phyloP scores from a whole-genome alignment of 2,888 invertebrate species.

The Danaus chrysippus region DNA sequence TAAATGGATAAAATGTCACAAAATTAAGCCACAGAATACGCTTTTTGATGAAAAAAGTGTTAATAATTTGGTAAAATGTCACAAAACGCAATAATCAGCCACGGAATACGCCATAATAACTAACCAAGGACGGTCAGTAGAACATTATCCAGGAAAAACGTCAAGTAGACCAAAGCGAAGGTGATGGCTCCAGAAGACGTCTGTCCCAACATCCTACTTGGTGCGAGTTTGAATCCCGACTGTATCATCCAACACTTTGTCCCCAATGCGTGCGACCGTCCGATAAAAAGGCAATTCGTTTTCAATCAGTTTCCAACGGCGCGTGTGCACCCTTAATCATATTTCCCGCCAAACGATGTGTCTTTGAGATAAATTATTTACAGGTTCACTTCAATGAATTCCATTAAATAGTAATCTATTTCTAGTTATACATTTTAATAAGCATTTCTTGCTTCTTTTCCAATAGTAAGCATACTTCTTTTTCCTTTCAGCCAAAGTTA shows the following conservation, averaged over 20 bases:
- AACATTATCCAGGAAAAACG: constrained; percentile 91
- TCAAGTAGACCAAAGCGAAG: constrained; percentile 80
- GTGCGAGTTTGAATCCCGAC: constrained; percentile 14
- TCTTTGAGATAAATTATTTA: constrained; percentile 24
- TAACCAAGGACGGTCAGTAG: constrained; percentile 93
- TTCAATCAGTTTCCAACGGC: constrained; percentile 53
- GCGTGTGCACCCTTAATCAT: constrained; percentile 49
- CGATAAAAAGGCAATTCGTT: constrained; percentile 49
- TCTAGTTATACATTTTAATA: too few species aligned
- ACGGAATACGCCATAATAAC: constrained; percentile 39
- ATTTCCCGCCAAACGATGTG: constrained; percentile 47
- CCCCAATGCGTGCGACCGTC: constrained; percentile 20
- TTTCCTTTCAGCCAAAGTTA: too few species aligned
- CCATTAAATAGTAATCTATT: neutral
- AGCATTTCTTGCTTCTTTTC: too few species aligned
- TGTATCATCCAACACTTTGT: constrained; percentile 15
- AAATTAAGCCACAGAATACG: neutral
- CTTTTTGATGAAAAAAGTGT: too few species aligned
- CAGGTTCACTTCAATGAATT: neutral
- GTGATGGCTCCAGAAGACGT: constrained; percentile 38
- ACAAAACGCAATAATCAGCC: neutral
- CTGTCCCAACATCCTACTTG: constrained; percentile 32
- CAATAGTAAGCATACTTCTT: too few species aligned
- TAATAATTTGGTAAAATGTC: too few species aligned
- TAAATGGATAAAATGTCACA: too few species aligned